Base-by-base conservation (phyloP, 37 sponge, comb jelly and placozoan genomes). In the Halisarca cf. caerulea region DNA sequence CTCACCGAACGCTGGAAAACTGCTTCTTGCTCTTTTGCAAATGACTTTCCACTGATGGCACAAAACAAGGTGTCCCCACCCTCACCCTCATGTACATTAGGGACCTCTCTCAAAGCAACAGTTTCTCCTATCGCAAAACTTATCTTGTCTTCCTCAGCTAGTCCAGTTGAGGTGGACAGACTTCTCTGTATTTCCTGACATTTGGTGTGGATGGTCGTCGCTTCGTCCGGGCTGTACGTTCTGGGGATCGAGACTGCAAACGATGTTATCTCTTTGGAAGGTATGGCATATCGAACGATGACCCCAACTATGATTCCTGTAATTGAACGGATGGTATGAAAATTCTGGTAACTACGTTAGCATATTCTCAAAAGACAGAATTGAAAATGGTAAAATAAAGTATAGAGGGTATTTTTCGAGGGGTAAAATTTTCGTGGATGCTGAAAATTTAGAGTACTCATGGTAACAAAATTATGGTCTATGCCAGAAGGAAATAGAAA, bases 241-340 rank as follows among this genome's bases (percentile, higher is more conserved):
- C 11, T 6, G 51, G 51, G 9, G 11, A 47, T 14, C 9, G 51
- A 14, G 11, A 47, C 51, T 14, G 51, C 11, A 47, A 47, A 47
- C 9, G 51, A 47, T 6, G 51, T 47, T 6, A 47, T 47, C 9
- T 6, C 9, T 11, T 82, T 59, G 0, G 54, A n/a, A 18, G 32
- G 18, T 27, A 81, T 37, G 37, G 47, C 79, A 44, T 72, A 91
- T 2, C 81, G 58, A 7, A 91, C 15, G 11, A 83, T 17, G 30
- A 51, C 78, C 57, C 90, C 90, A 24, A 90, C 44, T 36, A 90
- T 28, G 14, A 90, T 69, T 35, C 90, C 90, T 90, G 83, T 5
- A 61, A 28, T 44, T 69, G 25, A 15, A 23, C 18, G 51, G 11
- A 47, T n/a, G n/a, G n/a, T n/a, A n/a, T n/a, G n/a, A n/a, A n/a